phyloP scores from a whole-genome alignment of 2,888 invertebrate species.

The Scrobipalpa atriplicella region DNA sequence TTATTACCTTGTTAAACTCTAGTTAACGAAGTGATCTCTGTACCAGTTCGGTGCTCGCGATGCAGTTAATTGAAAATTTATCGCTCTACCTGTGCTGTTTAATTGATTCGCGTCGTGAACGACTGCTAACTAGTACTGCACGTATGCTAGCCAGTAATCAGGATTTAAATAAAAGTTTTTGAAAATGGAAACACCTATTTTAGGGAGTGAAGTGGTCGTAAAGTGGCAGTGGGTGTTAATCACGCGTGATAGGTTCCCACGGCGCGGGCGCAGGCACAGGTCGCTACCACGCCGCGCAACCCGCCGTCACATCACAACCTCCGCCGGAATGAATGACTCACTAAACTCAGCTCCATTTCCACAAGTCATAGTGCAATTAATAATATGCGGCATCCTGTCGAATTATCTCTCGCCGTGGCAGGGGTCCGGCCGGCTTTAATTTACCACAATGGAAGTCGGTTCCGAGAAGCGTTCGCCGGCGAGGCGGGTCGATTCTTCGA shows the following conservation, averaged over 20 bases:
- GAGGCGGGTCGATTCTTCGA: conserved; percentile 80
- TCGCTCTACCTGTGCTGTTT: conserved; percentile 64
- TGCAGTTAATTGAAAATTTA: conserved; percentile 75
- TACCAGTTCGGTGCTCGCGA: conserved; percentile 59
- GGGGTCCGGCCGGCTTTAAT: conserved; percentile 82
- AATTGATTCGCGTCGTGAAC: conserved; percentile 69
- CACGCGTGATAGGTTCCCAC: conserved; percentile 65
- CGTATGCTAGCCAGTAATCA: conserved; percentile 46
- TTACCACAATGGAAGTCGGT: conserved; percentile 82
- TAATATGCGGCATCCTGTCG: conserved; percentile 83
- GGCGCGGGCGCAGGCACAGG: conserved; percentile 41
- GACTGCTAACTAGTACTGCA: conserved; percentile 54
- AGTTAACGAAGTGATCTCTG: conserved; percentile 76
- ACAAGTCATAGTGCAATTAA: conserved; percentile 84
- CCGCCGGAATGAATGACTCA: conserved; percentile 79
- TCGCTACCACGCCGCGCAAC: neutral
- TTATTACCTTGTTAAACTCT: conserved; percentile 81
- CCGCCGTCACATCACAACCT: conserved; percentile 39
- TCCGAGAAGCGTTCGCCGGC: conserved; percentile 78
- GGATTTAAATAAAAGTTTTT: conserved; percentile 50
- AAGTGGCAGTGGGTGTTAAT: conserved; percentile 60
- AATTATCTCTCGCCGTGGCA: conserved; percentile 82
- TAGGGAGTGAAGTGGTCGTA: conserved; percentile 54
- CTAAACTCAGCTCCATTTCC: conserved; percentile 80
- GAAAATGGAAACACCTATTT: conserved; percentile 45